These are phyloP conservation scores for Stenodema calcarata DNA, from an alignment of 2,888 invertebrate genomes.

Conservation along the genomic window DNA sequence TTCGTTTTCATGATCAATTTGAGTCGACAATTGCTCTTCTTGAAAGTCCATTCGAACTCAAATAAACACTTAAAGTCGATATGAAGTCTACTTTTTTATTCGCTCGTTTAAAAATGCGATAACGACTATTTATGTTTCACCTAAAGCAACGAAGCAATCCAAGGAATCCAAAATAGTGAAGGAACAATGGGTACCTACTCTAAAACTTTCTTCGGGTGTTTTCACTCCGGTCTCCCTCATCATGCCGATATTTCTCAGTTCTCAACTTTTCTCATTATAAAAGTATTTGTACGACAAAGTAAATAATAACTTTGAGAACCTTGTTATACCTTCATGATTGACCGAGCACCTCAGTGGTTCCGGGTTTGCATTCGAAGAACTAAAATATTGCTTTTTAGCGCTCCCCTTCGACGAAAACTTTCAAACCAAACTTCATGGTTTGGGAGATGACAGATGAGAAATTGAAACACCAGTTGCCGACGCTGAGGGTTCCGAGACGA, in stretches of 20 bases:
- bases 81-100: too few relatives aligned
- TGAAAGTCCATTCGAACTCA: too few relatives aligned
- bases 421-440: background rate
- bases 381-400: background rate
- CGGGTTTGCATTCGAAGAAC: background rate
- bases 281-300: slow-evolving; percentile 5
- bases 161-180: background rate
- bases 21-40: too few relatives aligned
- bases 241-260: background rate
- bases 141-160: background rate
- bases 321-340: slow-evolving; percentile 3
- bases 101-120: too few relatives aligned
- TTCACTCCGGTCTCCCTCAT: background rate
- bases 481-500: too few relatives aligned
- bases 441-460: background rate
- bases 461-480: too few relatives aligned
- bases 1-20: too few relatives aligned
- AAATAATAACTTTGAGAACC: background rate
- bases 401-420: background rate
- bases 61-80: too few relatives aligned
- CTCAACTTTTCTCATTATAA: slow-evolving; percentile 14
- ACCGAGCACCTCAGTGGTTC: background rate
- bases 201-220: background rate
- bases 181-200: background rate
- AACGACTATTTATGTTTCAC: too few relatives aligned